These are phyloP conservation scores for Aphelocoma californica DNA, from an alignment of 2,797 vertebrate species.

Conservation along the genomic window DNA sequence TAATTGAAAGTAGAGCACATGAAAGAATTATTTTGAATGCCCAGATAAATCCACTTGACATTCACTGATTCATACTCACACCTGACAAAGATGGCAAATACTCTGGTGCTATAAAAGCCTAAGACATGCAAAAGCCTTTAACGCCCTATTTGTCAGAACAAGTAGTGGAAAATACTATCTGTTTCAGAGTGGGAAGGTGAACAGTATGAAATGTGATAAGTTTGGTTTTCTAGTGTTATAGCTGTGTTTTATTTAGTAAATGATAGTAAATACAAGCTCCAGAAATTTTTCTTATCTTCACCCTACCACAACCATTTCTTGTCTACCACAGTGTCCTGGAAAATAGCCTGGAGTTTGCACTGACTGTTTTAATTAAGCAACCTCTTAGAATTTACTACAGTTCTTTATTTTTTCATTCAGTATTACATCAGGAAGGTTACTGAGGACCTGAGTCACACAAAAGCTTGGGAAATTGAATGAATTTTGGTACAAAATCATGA, in stretches of 20 bases:
- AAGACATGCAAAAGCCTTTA: neutral
- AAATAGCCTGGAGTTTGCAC: neutral
- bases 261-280: neutral
- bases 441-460: neutral
- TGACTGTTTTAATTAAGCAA: neutral
- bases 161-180: neutral
- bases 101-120: neutral
- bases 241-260: neutral
- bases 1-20: slow-evolving; percentile 1
- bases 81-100: slow-evolving; percentile 22
- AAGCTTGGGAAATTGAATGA: neutral
- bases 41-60: slow-evolving; percentile 26
- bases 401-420: neutral
- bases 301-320: neutral
- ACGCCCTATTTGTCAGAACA: neutral
- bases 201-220: neutral
- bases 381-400: neutral
- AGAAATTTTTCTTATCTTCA: neutral
- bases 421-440: neutral
- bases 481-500: neutral
- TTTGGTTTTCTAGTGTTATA: neutral
- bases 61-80: neutral
- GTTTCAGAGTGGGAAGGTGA: neutral
- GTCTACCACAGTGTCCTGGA: neutral
- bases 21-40: slow-evolving; percentile 28